A percentile compares a stretch with the other conserved stretches of the same genome.
Evolutionary conservation across 2,888 invertebrate species (phyloP).

Genomic region (Dryocosmus kuriphilus): DNA sequence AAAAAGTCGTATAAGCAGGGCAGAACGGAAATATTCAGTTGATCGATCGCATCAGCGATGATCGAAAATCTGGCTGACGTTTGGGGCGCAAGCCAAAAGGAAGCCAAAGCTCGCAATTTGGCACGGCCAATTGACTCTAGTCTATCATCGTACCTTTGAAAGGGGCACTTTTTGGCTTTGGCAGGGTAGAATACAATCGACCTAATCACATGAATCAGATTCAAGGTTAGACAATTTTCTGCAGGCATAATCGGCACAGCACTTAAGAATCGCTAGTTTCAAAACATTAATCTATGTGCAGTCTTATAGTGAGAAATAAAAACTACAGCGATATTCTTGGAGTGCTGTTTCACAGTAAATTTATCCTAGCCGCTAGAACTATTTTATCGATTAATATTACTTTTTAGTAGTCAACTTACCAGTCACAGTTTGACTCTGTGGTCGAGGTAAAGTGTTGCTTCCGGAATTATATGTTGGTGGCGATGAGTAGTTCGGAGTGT

Average conservation of each 20-base stretch:
- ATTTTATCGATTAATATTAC: background rate
- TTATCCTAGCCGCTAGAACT: background rate
- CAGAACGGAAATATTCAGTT: constrained; percentile 42
- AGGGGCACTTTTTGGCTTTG: constrained; percentile 73
- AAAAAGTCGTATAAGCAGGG: constrained; percentile 40
- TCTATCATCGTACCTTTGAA: constrained; percentile 72
- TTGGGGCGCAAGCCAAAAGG: constrained; percentile 61
- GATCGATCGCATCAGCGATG: constrained; percentile 47
- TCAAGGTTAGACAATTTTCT: constrained; percentile 51
- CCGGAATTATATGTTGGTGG: constrained; percentile 68
- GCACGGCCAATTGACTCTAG: constrained; percentile 60
- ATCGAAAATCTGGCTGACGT: constrained; percentile 56
- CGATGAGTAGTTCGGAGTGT: constrained; percentile 67
- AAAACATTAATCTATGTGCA: background rate
- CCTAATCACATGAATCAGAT: constrained; percentile 71
- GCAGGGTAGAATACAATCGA: constrained; percentile 70
- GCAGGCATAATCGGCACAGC: constrained; percentile 39
- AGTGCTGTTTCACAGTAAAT: background rate
- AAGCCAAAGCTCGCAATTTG: constrained; percentile 68
- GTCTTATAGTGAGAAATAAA: background rate
- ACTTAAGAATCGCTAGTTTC: constrained; percentile 50
- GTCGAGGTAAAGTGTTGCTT: constrained; percentile 71
- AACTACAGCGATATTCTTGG: background rate
- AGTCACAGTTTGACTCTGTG: constrained; percentile 74
- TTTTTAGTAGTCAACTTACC: constrained; percentile 66